Conservation (phyloP, 2,113 vertebrate species). For the Laterallus jamaicensis region DNA sequence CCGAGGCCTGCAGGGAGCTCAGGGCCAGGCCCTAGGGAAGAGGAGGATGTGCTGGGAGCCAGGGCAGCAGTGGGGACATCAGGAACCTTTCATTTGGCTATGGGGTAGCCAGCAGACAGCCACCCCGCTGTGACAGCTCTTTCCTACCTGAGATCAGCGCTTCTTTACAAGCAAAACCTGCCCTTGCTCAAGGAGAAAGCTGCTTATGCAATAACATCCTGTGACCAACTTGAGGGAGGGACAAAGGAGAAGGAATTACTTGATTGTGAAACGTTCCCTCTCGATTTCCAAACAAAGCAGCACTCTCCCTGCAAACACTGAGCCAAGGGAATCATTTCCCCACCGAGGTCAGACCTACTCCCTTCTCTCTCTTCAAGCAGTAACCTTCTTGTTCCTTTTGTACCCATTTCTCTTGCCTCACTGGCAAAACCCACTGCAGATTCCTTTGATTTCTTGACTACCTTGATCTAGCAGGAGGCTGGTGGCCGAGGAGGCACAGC, state of each 20-base stretch:
- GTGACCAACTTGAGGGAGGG: background rate
- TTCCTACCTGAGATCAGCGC: background rate
- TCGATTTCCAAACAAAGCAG: conserved; percentile 14
- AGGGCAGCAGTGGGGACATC: background rate
- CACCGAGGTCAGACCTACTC: background rate
- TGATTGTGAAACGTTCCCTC: conserved; percentile 28
- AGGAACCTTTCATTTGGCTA: background rate
- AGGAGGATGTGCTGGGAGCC: background rate
- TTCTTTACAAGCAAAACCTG: background rate
- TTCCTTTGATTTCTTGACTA: background rate
- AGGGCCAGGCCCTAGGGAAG: background rate
- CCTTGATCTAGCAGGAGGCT: background rate
- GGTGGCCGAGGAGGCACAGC: background rate
- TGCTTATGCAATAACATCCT: conserved; percentile 13
- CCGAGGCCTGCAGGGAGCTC: background rate
- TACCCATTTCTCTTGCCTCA: background rate
- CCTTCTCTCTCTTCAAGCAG: background rate
- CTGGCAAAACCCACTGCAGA: background rate
- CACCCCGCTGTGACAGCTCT: rapidly evolving
- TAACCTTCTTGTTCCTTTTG: background rate
- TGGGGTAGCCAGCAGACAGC: background rate
- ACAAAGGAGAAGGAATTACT: conserved; percentile 28
- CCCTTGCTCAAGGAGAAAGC: conserved; percentile 45
- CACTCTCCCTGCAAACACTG: conserved; percentile 9
- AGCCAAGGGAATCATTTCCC: background rate